Conservation (phyloP, 2,113 vertebrate genomes). For the Carassius carassius region DNA sequence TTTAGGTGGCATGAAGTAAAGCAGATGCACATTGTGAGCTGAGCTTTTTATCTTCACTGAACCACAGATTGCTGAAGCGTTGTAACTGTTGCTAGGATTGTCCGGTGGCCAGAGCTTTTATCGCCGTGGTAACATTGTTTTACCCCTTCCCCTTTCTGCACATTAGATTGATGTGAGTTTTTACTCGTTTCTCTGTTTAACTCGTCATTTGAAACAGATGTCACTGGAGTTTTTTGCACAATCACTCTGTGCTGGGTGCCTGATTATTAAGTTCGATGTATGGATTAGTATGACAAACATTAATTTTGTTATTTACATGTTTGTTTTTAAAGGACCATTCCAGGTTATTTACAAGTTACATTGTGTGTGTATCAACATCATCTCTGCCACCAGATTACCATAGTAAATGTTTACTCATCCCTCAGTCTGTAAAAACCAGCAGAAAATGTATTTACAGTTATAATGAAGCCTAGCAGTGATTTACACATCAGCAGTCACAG, state of each 20-base stretch:
- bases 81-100: constrained; percentile 50
- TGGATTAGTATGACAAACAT: not conserved
- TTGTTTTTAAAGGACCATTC: not conserved
- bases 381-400: not conserved
- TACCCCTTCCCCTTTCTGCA: constrained; percentile 19
- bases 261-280: not conserved
- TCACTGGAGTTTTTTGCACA: constrained; percentile 12
- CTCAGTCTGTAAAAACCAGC: not conserved
- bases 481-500: not conserved
- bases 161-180: constrained; percentile 39
- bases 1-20: constrained; percentile 38
- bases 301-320: not conserved
- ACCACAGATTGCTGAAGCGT: constrained; percentile 33
- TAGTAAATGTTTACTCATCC: not conserved
- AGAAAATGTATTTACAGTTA: not conserved
- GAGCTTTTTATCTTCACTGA: constrained; percentile 17
- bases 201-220: constrained; percentile 48
- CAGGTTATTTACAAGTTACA: not conserved
- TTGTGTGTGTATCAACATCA: not conserved
- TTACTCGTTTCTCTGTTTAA: constrained; percentile 13
- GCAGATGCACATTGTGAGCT: constrained; percentile 25
- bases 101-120: constrained; percentile 42
- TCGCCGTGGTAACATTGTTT: constrained; percentile 47
- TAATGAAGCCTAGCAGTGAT: not conserved
- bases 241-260: not conserved